Base-by-base conservation (phyloP, 2,797 vertebrate genomes). In the Malurus leucopterus region DNA sequence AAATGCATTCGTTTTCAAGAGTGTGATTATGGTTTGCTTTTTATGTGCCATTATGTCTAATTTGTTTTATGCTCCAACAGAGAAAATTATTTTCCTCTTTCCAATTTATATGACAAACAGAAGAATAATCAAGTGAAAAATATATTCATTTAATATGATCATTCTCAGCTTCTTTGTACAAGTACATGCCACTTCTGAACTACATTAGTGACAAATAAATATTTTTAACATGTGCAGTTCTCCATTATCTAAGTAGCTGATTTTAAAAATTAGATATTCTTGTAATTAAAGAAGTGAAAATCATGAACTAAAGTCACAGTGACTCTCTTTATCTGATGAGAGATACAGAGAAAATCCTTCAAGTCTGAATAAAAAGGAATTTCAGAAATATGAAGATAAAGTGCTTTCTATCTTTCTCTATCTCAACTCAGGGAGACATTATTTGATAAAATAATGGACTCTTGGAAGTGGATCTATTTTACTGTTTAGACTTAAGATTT, bases 21-120 rank as follows among this genome's bases (percentile, higher is more conserved):
- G 79, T 58, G 49, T 95, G 94, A 95, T 96, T 97, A 96, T 84
- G 89, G 72, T 90, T 95, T 95, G 86, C 83, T 90, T 96, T 96
- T 96, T 96, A 95, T 93, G 82, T 94, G 91, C 73, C 91, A 97
- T 96, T 97, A 96, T 86, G 94, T 94, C 93, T 96, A 96, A 97
- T 97, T 96, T 96, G 94, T 87, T 96, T 96, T 94, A 95, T 96
- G 90, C 70, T 96, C 61, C 89, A 96, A 88, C 91, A 94, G 93
- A 92, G 93, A 96, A 97, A 97, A 97, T 96, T 86, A 96, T 96
- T 97, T 96, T 89, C 87, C 72, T 96, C 43, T 79, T 88, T 95
- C 84, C 79, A 95, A 94, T 95, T 96, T 95, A 91, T 93, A 90
- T 87, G 89, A 95, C 93, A 97, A 96, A 92, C 61, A 93, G 91